A percentile compares a stretch with the other conserved stretches of the same genome.
phyloP scores from a whole-genome alignment of 2,888 invertebrate genomes.

The Mesorhabditis sp. region DNA sequence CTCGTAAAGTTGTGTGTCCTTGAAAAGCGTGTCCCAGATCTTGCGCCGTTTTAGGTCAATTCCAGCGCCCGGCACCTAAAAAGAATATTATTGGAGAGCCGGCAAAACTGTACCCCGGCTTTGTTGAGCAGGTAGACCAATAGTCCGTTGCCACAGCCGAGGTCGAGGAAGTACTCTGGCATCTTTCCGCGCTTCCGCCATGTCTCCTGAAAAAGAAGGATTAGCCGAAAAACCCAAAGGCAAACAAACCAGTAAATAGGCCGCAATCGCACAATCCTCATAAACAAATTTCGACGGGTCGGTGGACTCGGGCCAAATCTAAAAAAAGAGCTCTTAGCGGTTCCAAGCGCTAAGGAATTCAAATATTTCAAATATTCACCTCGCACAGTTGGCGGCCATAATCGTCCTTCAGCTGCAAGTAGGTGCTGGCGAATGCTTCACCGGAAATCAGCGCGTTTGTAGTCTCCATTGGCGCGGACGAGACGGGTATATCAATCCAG shows the following conservation, averaged over 20 bases:
- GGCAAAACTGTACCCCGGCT: slow-evolving; percentile 20
- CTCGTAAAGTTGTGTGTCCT: slow-evolving; percentile 15
- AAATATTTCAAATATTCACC: neutral
- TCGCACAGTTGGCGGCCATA: neutral
- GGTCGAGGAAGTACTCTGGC: slow-evolving; percentile 74
- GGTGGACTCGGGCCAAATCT: slow-evolving; percentile 87
- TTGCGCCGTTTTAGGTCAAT: slow-evolving; percentile 68
- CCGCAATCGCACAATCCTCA: slow-evolving; percentile 90
- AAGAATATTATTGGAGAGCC: neutral
- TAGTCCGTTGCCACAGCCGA: slow-evolving; percentile 92
- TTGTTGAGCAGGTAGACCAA: slow-evolving; percentile 44
- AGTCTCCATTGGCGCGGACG: neutral
- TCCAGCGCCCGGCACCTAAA: slow-evolving; percentile 29
- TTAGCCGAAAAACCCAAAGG: neutral
- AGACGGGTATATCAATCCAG: too few relatives aligned
- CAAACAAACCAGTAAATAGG: slow-evolving; percentile 70
- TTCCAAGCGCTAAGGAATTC: neutral
- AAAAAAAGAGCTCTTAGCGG: slow-evolving; percentile 8
- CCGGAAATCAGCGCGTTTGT: neutral
- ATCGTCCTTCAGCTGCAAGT: neutral
- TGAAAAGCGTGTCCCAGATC: slow-evolving; percentile 72
- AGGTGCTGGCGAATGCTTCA: neutral
- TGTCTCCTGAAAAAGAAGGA: slow-evolving; percentile 20
- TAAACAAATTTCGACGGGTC: slow-evolving; percentile 90
- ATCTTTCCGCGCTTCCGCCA: slow-evolving; percentile 15